These are phyloP conservation scores for Hippasteria phrygiana DNA, from an alignment of 53 echinoderm and acorn worm species.

Conservation along the genomic window DNA sequence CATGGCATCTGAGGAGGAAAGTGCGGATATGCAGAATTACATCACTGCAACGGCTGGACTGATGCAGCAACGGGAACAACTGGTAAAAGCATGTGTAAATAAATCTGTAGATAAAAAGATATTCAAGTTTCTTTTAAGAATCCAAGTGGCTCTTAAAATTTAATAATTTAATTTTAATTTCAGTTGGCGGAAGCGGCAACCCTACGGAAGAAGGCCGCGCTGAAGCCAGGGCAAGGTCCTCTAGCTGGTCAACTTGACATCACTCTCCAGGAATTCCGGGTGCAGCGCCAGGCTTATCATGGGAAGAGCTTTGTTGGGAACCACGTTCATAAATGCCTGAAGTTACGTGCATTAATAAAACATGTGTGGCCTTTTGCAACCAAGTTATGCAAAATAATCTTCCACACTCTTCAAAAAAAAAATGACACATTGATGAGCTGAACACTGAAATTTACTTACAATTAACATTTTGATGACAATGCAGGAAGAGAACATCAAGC, in stretches of 20 bases:
- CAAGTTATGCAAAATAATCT: not conserved
- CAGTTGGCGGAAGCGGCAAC: too few relatives aligned
- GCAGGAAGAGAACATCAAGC: not conserved
- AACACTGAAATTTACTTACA: not conserved
- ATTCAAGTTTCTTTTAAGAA: too few relatives aligned
- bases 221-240: conserved; percentile 32
- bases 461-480: not conserved
- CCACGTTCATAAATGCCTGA: conserved; percentile 18
- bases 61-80: not conserved
- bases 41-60: not conserved
- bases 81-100: not conserved
- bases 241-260: conserved; percentile 24
- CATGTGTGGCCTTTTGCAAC: not conserved
- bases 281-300: conserved; percentile 17
- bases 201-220: not conserved
- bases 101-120: too few relatives aligned
- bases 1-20: conserved; percentile 22
- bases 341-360: not conserved
- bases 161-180: too few relatives aligned
- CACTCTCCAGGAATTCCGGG: conserved; percentile 18
- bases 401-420: too few relatives aligned
- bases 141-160: too few relatives aligned
- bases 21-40: not conserved
- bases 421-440: too few relatives aligned
- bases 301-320: conserved; percentile 22